These are phyloP conservation scores for Nemapogon koenigi DNA, from an alignment of 2,888 invertebrate species.

Conservation along the genomic window DNA sequence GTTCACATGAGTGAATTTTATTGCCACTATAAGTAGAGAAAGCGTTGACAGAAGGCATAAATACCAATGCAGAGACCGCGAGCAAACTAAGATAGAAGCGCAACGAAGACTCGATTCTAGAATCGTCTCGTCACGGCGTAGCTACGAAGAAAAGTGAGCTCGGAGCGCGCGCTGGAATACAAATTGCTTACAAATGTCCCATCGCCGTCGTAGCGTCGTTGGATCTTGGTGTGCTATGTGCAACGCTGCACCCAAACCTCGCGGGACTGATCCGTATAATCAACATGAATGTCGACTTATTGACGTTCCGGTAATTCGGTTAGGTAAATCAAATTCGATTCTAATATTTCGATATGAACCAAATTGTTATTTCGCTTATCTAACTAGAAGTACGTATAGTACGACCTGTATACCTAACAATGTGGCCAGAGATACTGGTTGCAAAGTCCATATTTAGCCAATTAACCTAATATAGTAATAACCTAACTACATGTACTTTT, in stretches of 20 bases:
- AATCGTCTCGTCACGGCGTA: conserved; percentile 35
- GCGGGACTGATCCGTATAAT: neutral
- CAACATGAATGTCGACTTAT: neutral
- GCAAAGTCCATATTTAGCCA: no score
- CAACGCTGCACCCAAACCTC: conserved; percentile 4
- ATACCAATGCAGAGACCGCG: conserved; percentile 26
- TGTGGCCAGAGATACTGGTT: no score
- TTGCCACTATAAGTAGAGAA: no score
- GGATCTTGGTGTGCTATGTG: neutral
- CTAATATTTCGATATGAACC: neutral
- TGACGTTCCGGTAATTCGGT: neutral
- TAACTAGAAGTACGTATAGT: no score
- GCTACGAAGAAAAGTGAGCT: conserved; percentile 58
- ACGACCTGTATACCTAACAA: no score
- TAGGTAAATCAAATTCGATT: neutral
- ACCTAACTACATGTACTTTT: no score
- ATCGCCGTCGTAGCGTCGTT: conserved; percentile 1
- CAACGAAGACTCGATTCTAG: conserved; percentile 3
- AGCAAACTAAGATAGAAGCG: conserved; percentile 8
- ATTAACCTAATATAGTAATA: no score
- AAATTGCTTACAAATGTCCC: conserved; percentile 63
- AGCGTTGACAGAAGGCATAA: conserved; percentile 28
- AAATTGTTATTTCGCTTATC: no score
- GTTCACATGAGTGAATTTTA: no score
- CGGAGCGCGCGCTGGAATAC: conserved; percentile 54